These are phyloP conservation scores for Sminthurinus aureus DNA, from an alignment of 2,888 invertebrate genomes.

Conservation along the genomic window DNA sequence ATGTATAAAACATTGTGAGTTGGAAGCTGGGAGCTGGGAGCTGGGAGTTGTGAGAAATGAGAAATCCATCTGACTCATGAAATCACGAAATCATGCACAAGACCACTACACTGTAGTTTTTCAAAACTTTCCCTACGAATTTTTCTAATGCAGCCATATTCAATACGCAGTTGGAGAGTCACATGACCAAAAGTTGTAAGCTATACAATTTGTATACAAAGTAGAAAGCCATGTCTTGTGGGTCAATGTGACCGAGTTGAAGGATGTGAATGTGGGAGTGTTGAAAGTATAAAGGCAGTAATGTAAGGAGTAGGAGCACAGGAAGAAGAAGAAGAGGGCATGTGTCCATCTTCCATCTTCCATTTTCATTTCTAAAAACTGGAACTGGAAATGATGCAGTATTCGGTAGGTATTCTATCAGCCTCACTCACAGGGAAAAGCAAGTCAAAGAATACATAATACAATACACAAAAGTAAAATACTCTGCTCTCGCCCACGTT, in stretches of 20 bases:
- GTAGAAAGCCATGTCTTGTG: too few relatives aligned
- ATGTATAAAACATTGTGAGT: slow-evolving; percentile 16
- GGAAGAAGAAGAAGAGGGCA: slow-evolving; percentile 1
- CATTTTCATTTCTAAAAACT: too few relatives aligned
- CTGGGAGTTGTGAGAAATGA: not conserved
- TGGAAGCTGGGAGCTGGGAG: too few relatives aligned
- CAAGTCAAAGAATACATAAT: not conserved
- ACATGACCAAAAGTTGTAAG: too few relatives aligned
- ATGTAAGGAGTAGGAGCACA: not conserved
- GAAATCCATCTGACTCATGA: too few relatives aligned
- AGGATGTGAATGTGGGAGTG: not conserved
- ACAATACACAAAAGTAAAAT: too few relatives aligned
- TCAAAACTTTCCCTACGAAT: too few relatives aligned
- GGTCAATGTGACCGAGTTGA: not conserved
- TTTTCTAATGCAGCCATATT: too few relatives aligned
- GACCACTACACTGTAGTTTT: too few relatives aligned
- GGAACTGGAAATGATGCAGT: not conserved
- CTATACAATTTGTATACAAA: too few relatives aligned
- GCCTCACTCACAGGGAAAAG: not conserved
- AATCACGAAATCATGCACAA: too few relatives aligned
- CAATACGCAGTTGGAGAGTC: too few relatives aligned
- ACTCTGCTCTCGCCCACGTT: not conserved
- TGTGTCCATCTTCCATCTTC: slow-evolving; percentile 1
- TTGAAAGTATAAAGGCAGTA: slow-evolving; percentile 10
- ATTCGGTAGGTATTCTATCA: slow-evolving; percentile 1